These are phyloP conservation scores for Drosophila bocki DNA, from an alignment of 1,140 invertebrate genomes.

Conservation along the genomic window DNA sequence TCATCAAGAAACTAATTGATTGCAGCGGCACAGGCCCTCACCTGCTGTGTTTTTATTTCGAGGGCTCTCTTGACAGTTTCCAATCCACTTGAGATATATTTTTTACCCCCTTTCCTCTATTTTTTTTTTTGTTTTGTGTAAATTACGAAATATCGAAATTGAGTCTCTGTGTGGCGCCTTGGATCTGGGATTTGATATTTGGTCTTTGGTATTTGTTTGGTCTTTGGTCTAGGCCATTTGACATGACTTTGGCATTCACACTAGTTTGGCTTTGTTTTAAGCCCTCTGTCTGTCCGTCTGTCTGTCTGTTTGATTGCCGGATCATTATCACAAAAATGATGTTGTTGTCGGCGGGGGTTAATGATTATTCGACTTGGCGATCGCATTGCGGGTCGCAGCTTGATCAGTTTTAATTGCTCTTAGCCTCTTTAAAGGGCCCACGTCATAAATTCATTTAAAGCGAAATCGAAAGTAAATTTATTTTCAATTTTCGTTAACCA, in stretches of 20 bases:
- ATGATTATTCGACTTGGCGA: slow-evolving; percentile 55
- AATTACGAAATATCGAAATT: slow-evolving; percentile 52
- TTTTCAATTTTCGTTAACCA: slow-evolving; percentile 72
- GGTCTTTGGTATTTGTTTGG: slow-evolving; percentile 18
- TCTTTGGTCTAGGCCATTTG: slow-evolving; percentile 66
- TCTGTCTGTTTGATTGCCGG: slow-evolving; percentile 61
- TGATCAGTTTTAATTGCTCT: slow-evolving; percentile 69
- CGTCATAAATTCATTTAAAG: slow-evolving; percentile 74
- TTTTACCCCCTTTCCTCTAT: neutral
- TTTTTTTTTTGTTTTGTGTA: neutral
- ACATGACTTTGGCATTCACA: slow-evolving; percentile 75
- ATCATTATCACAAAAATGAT: slow-evolving; percentile 73
- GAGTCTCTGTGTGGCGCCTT: slow-evolving; percentile 16
- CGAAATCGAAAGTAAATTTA: slow-evolving; percentile 75
- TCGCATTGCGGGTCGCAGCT: slow-evolving; percentile 51
- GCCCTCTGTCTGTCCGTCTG: slow-evolving; percentile 30
- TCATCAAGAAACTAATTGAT: slow-evolving; percentile 45
- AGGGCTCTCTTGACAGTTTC: slow-evolving; percentile 42
- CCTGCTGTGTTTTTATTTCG: slow-evolving; percentile 35
- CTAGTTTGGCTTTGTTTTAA: slow-evolving; percentile 36
- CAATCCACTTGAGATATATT: slow-evolving; percentile 41
- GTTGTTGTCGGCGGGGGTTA: slow-evolving; percentile 36
- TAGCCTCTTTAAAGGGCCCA: slow-evolving; percentile 41
- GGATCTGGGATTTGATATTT: slow-evolving; percentile 14
- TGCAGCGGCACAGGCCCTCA: slow-evolving; percentile 22